phyloP scores from a whole-genome alignment of 2,113 vertebrate genomes.

The Scomber japonicus region DNA sequence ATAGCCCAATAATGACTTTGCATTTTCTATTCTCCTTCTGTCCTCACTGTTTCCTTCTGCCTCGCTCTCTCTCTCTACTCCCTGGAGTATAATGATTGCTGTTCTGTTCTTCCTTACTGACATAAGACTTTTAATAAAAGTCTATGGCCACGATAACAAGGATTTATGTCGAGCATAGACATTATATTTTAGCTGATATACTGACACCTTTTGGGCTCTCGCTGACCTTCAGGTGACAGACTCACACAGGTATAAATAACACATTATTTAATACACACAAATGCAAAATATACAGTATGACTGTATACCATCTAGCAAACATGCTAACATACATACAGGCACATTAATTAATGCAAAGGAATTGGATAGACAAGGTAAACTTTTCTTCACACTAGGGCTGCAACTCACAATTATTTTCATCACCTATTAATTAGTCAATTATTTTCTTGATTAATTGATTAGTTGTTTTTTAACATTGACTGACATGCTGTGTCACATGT shows the following conservation, averaged over 20 bases:
- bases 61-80: constrained; percentile 6
- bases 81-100: constrained; percentile 31
- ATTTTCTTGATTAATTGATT: no score
- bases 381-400: no score
- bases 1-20: constrained; percentile 71
- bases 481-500: no score
- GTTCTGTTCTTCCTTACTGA: constrained; percentile 14
- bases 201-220: constrained; percentile 9
- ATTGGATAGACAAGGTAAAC: no score
- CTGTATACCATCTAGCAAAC: no score
- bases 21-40: constrained; percentile 54
- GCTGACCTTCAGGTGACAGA: constrained; percentile 43
- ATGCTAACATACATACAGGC: no score
- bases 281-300: no score
- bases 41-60: constrained; percentile 3
- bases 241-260: background rate
- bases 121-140: constrained; percentile 37
- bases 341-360: no score
- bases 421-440: no score
- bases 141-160: constrained; percentile 28
- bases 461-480: no score
- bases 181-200: constrained; percentile 21
- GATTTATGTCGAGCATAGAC: constrained; percentile 45
- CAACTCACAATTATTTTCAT: no score
- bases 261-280: background rate